Evolutionary conservation across 2,797 vertebrate species (phyloP).

Genomic region (Pantherophis alleghaniensis): DNA sequence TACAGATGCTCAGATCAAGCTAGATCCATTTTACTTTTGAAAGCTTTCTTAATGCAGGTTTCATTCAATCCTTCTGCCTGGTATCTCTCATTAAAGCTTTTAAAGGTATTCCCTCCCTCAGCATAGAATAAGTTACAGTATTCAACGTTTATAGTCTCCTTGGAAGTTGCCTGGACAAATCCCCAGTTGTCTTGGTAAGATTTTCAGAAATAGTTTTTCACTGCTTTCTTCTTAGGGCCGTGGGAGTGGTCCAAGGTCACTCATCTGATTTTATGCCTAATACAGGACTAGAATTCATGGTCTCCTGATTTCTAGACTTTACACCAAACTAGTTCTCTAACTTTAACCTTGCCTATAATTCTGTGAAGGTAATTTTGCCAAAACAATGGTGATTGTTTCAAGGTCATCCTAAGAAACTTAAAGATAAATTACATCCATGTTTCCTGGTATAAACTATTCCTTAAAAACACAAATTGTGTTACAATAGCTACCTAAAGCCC

Average conservation of each 20-base stretch:
- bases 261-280: neutral
- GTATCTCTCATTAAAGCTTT: neutral
- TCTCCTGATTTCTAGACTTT: neutral
- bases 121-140: neutral
- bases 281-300: neutral
- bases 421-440: neutral
- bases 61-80: neutral
- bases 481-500: neutral
- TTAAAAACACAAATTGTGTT: neutral
- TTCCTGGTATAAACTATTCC: neutral
- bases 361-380: neutral
- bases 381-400: neutral
- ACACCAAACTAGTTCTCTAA: neutral
- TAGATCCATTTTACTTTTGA: accelerated
- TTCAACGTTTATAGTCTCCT: neutral
- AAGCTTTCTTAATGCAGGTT: conserved; percentile 1
- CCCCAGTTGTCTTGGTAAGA: neutral
- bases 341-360: neutral
- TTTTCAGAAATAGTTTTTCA: neutral
- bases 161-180: neutral
- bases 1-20: neutral
- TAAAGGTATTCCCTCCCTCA: neutral
- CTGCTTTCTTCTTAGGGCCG: neutral
- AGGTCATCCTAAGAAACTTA: neutral
- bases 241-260: neutral